Base-by-base conservation (phyloP, 2,888 invertebrate genomes). In the Caenorhabditis imperialis region DNA sequence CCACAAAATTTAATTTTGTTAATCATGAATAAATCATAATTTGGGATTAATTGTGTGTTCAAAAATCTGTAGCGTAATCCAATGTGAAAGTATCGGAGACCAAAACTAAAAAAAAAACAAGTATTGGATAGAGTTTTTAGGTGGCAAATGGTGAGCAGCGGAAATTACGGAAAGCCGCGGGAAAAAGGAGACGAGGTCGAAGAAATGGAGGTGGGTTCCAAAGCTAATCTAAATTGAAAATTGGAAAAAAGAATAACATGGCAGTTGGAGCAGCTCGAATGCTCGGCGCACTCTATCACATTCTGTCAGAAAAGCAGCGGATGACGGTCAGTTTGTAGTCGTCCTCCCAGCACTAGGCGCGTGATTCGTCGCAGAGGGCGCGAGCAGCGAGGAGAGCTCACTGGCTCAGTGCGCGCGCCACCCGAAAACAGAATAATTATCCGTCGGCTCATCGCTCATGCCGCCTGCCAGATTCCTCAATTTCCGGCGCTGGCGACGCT, bases 361-460 rank as follows among this genome's bases (percentile, higher is more conserved):
- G 62, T 62, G 62, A 62, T 62, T 63, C 50, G 25, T 42, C 3
- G 42, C 7, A 50, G 50, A 33, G 33, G 47, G 51, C 53, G 53
- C 42, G 37, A 35, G 47, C 22, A 23, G 23, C n/a, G 44, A 5
- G 45, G 23, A 25, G 8, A n/a, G 47, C 7, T 6, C n/a, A 5
- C 25, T 35, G 12, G 48, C 61, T 61, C 27, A 25, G 33, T 30
- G 27, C 37, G 54, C 48, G 40, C 54, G 38, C 48, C 38, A 30
- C 16, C 63, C 47, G 27, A 63, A 63, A 63, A 63, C 45, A 50
- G 23, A 62, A 62, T 62, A 63, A 63, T 50, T 65, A 65, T 65
- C 33, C 50, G 40, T 22, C 25, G 33, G 27, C 22, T 10, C 25
- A n/a, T n/a, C 44, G 10, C 37, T 44, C 3, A 37, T 35, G n/a